phyloP scores from a whole-genome alignment of 2,797 vertebrate species.

The Alauda arvensis region DNA sequence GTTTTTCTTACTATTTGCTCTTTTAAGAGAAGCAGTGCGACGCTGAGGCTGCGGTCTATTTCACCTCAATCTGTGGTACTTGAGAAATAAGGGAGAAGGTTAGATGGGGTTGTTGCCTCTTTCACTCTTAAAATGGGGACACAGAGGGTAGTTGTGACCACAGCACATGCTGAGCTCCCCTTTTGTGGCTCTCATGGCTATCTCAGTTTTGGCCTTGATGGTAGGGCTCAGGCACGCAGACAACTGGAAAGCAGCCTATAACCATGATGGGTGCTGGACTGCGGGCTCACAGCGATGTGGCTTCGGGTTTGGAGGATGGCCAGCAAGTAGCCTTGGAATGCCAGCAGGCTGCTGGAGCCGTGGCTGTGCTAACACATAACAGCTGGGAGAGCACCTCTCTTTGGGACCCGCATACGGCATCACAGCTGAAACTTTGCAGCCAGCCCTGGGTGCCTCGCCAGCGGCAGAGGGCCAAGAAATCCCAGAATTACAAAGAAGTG shows the following conservation, averaged over 20 bases:
- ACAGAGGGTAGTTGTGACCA: neutral
- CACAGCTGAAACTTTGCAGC: neutral
- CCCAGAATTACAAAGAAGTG: neutral
- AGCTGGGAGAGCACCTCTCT: neutral
- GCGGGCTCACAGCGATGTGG: neutral
- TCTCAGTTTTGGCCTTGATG: neutral
- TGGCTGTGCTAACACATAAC: neutral
- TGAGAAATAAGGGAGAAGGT: neutral
- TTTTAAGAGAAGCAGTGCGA: neutral
- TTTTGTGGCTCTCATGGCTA: neutral
- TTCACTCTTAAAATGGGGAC: neutral
- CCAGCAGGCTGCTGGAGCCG: neutral
- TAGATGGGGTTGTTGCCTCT: neutral
- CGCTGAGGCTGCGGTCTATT: neutral
- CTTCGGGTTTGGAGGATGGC: neutral
- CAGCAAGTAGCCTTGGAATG: accelerated
- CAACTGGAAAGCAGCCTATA: neutral
- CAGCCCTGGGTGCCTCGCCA: accelerated
- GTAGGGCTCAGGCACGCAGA: neutral
- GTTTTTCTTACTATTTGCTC: neutral
- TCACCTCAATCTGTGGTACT: neutral
- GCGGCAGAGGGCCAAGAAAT: neutral
- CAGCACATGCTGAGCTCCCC: neutral
- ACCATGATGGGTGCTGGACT: accelerated
- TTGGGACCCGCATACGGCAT: too few species aligned